Evolutionary conservation across 2,113 vertebrate species (phyloP), one percentile per base, ranked within the genome.

Genomic region (Copsychus sechellarum): DNA sequence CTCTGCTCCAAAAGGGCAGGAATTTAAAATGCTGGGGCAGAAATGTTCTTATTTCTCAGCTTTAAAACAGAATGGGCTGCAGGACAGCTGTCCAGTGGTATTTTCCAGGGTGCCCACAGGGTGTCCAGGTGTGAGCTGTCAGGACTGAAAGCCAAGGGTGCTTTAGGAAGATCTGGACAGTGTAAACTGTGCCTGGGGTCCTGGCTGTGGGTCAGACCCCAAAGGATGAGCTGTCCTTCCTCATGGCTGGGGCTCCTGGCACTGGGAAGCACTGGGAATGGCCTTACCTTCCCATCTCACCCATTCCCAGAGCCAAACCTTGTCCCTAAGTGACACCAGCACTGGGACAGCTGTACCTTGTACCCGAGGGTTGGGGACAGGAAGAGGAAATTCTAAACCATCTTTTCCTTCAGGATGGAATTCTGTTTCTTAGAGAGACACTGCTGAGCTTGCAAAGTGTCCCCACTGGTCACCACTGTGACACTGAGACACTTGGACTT

Each of bases 311-410:
- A 57, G 31, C 16, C 54, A 86, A 78, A 24, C 31, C 21, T 47
- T 20, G 19, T 56, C 43, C 38, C 43, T 12, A 14, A 33, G 34
- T 20, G 76, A 77, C 84, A 65, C 19, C 76, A 48, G 28, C 61
- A 12, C 76, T 48, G 53, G 62, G 28, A 13, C 26, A 65, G 15
- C 11, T 56, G 53, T 18, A 16, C 50, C 6, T 50, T 38, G 14
- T 43, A 50, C 24, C 36, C 25, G 6, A n/a, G 8, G 17, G 28
- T 0, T 83, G 1, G 4, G 3, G 31, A 11, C 45, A 64, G 21
- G 5, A 25, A n/a, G 19, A 56, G 45, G 42, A 65, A 40, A 53
- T 9, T 11, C 11, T 43, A 69, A 64, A 48, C 19, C 26, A 40
- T 4, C 1, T 3, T 82, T 40, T 60, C 13, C 48, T 80, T 69